A percentile compares a stretch with the other conserved stretches of the same genome.
phyloP scores from a whole-genome alignment of 2,113 vertebrate genomes.

The Edolisoma coerulescens region DNA sequence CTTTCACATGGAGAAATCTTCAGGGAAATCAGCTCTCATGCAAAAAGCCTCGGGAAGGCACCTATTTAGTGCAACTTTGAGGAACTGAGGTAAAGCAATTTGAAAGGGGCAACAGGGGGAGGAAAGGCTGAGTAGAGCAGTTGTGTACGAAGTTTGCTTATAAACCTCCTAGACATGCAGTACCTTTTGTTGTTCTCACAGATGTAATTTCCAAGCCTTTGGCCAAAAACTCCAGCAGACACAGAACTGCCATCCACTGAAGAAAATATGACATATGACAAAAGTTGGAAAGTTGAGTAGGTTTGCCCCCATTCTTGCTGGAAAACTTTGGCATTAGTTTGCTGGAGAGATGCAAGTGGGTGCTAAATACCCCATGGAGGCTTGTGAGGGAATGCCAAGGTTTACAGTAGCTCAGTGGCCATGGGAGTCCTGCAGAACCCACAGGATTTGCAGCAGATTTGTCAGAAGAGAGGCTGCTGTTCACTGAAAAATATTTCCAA shows the following conservation, averaged over 20 bases:
- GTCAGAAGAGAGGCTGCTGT: not conserved
- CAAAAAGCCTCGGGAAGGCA: not conserved
- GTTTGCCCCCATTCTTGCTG: not conserved
- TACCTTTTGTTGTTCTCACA: not conserved
- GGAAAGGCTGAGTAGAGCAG: not conserved
- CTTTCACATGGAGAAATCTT: not conserved
- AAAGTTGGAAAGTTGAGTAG: not conserved
- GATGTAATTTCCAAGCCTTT: not conserved
- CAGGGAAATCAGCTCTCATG: not conserved
- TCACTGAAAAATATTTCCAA: not conserved
- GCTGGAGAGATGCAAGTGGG: not conserved
- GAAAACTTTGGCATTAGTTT: not conserved
- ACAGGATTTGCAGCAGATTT: not conserved
- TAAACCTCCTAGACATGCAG: not conserved
- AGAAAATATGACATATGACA: not conserved
- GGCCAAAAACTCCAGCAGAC: not conserved
- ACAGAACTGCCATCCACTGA: not conserved
- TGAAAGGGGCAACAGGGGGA: not conserved
- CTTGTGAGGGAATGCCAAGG: not conserved
- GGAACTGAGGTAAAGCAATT: not conserved
- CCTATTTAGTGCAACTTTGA: not conserved
- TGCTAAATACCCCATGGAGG: not conserved
- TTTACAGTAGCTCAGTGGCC: not conserved
- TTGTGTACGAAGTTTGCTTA: not conserved
- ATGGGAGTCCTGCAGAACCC: not conserved